These are phyloP conservation scores for Coelopa frigida DNA, from an alignment of 1,140 invertebrate genomes.

Conservation along the genomic window DNA sequence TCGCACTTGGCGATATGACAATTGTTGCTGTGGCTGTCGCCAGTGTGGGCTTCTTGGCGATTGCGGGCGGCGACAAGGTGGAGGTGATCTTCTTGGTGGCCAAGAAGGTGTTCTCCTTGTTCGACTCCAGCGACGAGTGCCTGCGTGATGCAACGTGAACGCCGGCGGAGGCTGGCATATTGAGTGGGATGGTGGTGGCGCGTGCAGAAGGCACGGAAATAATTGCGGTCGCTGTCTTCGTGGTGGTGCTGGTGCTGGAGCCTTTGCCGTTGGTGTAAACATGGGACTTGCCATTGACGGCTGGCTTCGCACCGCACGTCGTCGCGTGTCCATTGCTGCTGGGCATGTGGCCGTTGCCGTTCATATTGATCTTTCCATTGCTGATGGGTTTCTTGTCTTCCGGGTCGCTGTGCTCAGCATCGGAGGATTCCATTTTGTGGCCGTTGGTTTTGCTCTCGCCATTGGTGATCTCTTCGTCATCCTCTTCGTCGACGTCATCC, in stretches of 20 bases:
- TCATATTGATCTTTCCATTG: conserved; percentile 14
- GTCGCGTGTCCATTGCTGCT: background rate
- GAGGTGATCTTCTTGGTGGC: conserved; percentile 17
- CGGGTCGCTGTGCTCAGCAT: conserved; percentile 7
- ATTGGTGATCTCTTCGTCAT: conserved; percentile 10
- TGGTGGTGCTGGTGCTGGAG: conserved; percentile 9
- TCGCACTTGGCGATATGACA: background rate
- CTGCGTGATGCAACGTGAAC: conserved; percentile 2
- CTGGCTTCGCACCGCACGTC: background rate
- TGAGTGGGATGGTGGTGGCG: conserved; percentile 14
- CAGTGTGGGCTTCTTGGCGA: background rate
- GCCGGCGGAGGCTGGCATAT: background rate
- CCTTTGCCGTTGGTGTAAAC: background rate
- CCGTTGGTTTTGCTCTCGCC: conserved; percentile 15
- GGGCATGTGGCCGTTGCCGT: conserved; percentile 13
- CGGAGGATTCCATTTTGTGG: conserved; percentile 14
- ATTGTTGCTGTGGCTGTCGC: conserved; percentile 5
- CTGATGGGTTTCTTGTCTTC: conserved; percentile 7
- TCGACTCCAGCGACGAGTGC: conserved; percentile 31
- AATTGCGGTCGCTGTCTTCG: conserved; percentile 25
- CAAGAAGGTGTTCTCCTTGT: conserved; percentile 41
- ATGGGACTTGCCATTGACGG: conserved; percentile 17
- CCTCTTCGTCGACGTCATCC: conserved; percentile 3
- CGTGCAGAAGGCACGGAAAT: conserved; percentile 21
- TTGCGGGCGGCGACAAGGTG: conserved; percentile 10